Evolutionary conservation across 2,888 invertebrate genomes (phyloP), one percentile per base, ranked within the genome.

Genomic region (Saturnia pavonia): DNA sequence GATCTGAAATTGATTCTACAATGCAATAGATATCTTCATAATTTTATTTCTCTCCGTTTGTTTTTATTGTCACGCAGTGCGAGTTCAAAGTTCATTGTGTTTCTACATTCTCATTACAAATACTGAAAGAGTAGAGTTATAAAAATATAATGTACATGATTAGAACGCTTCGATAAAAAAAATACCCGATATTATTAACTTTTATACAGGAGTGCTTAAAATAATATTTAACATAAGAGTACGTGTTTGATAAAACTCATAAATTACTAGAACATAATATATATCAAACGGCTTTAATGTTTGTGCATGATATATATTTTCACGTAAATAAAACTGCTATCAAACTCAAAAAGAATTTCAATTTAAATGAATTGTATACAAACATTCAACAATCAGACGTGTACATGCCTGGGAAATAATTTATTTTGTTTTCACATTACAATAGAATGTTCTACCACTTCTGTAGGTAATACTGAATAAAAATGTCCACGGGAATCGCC

Each of bases 401-500:
- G 7, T 25, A 14, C 57, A 60, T 4, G 25, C 25, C 34, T 9
- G 16, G 1, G 19, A n/a, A n/a, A 34, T 22, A 40, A 40, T 65
- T 66, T 66, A 34, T 66, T 66, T 51, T 51, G 16, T n/a, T 65
- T 19, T 34, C 51, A 70, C 22, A 66, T 70, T 25, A 54, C 40
- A 48, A 48, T 70, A 22, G 42, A 40, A 54, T n/a, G 12, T 54
- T 42, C 11, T 25, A 16, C 42, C 14, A 67, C 25, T 67, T 67
- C 25, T 67, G 25, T 67, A 25, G 54, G 25, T 40, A 67, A 70
- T 70, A 16, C 42, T 42, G 48, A 68, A 67, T 25, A 67, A 67
- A 67, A 67, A 51, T 67, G 70, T 70, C 67, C 65, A 69, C 68
- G 63, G 67, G 51, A 22, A 42, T 66, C 34, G 67, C 14, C 40